Conservation (phyloP, 2,797 vertebrate genomes). For the Florisuga fusca region DNA sequence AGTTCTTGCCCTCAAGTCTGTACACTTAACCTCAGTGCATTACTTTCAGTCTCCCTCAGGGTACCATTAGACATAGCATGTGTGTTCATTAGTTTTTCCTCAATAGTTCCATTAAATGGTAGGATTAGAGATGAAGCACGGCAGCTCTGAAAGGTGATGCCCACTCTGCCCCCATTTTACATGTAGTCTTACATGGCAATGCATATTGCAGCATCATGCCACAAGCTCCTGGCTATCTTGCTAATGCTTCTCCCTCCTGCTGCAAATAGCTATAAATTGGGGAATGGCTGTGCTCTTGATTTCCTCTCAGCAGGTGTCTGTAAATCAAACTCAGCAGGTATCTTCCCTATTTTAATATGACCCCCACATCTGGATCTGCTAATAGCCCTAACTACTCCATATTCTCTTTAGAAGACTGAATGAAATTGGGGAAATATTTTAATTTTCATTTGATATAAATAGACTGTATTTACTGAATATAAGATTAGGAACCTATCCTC, state of each 20-base stretch:
- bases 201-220: neutral
- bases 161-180: neutral
- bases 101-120: neutral
- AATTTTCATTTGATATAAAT: neutral
- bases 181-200: neutral
- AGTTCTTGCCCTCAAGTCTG: neutral
- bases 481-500: neutral
- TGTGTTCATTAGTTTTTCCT: neutral
- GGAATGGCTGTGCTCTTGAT: neutral
- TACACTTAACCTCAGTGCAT: neutral
- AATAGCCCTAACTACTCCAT: neutral
- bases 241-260: neutral
- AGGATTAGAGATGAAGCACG: neutral
- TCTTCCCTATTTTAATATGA: neutral
- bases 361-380: neutral
- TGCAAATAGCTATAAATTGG: neutral
- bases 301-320: neutral
- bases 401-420: neutral
- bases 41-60: neutral
- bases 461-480: neutral
- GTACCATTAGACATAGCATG: neutral
- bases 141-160: neutral
- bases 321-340: conserved; percentile 30
- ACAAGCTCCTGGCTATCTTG: neutral
- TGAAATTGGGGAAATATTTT: conserved; percentile 23